These are phyloP conservation scores for Marmota flaviventris DNA, from an alignment of 2,113 vertebrate genomes.

Conservation along the genomic window DNA sequence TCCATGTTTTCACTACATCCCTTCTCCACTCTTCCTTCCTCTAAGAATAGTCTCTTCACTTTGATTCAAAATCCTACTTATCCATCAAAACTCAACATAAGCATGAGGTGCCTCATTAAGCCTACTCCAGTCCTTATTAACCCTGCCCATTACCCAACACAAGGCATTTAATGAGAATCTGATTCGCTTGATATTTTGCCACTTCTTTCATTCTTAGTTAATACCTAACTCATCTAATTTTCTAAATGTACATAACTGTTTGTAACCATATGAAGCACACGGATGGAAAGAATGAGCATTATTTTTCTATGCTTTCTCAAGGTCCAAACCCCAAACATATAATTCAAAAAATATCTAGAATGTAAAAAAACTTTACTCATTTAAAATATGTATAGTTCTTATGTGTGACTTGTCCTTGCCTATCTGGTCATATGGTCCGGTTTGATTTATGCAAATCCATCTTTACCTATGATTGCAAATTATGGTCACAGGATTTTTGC, in stretches of 20 bases:
- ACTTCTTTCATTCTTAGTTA: slow-evolving; percentile 40
- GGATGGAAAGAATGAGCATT: background rate
- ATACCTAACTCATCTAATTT: slow-evolving; percentile 12
- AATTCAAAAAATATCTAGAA: slow-evolving; percentile 8
- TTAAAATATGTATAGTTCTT: background rate
- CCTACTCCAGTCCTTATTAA: background rate
- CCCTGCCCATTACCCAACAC: background rate
- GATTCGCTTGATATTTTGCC: background rate
- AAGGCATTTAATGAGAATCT: background rate
- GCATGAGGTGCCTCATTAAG: background rate
- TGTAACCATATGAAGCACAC: background rate
- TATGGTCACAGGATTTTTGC: background rate
- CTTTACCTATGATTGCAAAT: background rate
- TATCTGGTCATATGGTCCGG: background rate
- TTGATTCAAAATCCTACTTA: background rate
- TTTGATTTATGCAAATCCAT: background rate
- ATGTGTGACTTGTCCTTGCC: background rate
- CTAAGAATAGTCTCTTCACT: background rate
- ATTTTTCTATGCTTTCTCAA: background rate
- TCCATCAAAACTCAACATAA: background rate
- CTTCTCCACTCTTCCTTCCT: background rate
- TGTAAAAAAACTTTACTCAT: background rate
- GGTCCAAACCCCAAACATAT: slow-evolving; percentile 41
- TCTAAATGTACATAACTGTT: background rate
- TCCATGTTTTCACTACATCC: background rate